Conservation (phyloP, 2,797 vertebrate species). For the Cuniculus paca region DNA sequence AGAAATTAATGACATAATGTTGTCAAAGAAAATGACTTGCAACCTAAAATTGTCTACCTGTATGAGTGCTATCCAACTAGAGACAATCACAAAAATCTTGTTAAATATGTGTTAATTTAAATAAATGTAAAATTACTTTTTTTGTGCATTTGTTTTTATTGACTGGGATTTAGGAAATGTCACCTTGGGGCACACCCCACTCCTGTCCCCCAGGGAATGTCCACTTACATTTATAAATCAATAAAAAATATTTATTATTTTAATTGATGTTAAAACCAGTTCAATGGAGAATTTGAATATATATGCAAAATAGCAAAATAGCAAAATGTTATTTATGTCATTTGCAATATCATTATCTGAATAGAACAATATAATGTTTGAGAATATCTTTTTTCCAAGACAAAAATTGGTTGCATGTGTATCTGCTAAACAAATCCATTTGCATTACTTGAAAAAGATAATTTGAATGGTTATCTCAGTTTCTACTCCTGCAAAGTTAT, state of each 20-base stretch:
- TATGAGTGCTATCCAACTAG: not conserved
- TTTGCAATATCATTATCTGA: not conserved
- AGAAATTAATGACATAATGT: not conserved
- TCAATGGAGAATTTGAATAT: not conserved
- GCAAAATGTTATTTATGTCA: not conserved
- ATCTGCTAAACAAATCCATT: not conserved
- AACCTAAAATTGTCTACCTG: not conserved
- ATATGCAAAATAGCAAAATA: not conserved
- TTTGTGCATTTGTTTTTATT: too few relatives aligned
- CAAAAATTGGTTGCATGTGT: not conserved
- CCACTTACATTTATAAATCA: not conserved
- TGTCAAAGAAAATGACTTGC: not conserved
- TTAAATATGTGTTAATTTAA: not conserved
- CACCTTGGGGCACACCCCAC: too few relatives aligned
- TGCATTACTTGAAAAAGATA: not conserved
- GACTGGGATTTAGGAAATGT: too few relatives aligned
- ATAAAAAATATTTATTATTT: conserved; percentile 21
- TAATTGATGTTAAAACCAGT: not conserved
- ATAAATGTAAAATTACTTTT: not conserved
- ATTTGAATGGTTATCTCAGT: not conserved
- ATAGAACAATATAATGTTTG: not conserved
- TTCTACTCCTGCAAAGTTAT: not conserved
- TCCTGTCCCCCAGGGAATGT: too few relatives aligned
- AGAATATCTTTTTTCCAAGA: not conserved
- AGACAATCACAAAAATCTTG: not conserved